These are phyloP conservation scores for Anthophora plumipes DNA, from an alignment of 2,888 invertebrate genomes.

Conservation along the genomic window DNA sequence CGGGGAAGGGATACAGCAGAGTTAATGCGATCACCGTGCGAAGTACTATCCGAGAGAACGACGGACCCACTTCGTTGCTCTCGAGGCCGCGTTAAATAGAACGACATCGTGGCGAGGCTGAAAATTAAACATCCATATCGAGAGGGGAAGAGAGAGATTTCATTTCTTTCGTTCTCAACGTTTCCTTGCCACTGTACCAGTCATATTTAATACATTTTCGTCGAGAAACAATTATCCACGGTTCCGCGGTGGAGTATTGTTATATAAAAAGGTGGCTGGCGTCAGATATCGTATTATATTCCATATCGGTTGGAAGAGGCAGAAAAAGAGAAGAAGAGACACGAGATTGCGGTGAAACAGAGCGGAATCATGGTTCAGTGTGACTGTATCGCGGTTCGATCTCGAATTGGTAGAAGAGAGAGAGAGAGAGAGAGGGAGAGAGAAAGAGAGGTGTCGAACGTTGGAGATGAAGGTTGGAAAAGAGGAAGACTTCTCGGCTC, in stretches of 20 bases:
- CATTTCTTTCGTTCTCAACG: background rate
- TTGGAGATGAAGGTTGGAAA: background rate
- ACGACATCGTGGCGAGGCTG: conserved; percentile 18
- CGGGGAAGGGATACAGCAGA: conserved; percentile 61
- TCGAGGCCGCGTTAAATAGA: conserved; percentile 52
- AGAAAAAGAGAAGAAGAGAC: background rate
- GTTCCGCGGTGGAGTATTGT: conserved; percentile 9
- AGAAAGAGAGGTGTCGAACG: background rate
- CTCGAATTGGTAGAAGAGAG: background rate
- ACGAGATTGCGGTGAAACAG: conserved; percentile 27
- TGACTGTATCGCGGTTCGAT: conserved; percentile 31
- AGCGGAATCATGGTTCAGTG: conserved; percentile 9
- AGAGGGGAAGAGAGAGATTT: background rate
- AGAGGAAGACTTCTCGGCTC: conserved; percentile 54
- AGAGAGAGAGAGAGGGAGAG: background rate
- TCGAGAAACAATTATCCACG: conserved; percentile 25
- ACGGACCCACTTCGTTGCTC: conserved; percentile 37
- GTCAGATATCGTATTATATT: conserved; percentile 35
- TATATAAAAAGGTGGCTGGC: background rate
- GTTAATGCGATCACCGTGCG: conserved; percentile 76
- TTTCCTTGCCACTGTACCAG: background rate
- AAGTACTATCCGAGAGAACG: conserved; percentile 64
- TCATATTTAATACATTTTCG: conserved; percentile 9
- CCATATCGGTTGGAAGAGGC: background rate
- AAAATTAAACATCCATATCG: conserved; percentile 56